These are phyloP conservation scores for Catocala fraxini DNA, from an alignment of 2,888 invertebrate species.

Conservation along the genomic window DNA sequence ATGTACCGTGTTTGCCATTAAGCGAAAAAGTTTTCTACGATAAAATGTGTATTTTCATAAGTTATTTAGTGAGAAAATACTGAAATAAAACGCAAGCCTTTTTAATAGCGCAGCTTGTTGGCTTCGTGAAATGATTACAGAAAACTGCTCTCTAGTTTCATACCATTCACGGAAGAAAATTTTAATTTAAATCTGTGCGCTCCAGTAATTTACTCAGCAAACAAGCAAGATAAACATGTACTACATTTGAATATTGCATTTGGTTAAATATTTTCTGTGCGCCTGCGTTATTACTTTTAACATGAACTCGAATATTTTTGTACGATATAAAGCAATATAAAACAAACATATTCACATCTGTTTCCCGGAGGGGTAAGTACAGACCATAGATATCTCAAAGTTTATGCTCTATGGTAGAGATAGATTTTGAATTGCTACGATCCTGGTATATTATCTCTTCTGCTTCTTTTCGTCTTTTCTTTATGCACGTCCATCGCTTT, in stretches of 20 bases:
- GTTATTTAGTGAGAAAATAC: slow-evolving; percentile 31
- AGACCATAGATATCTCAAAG: too few species aligned
- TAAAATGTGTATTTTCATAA: slow-evolving; percentile 19
- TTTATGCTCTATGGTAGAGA: too few species aligned
- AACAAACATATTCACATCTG: too few species aligned
- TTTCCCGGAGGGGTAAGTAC: too few species aligned
- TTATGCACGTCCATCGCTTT: too few species aligned
- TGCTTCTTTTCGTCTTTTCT: too few species aligned
- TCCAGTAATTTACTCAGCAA: slow-evolving; percentile 36
- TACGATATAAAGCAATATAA: too few species aligned
- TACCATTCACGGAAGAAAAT: slow-evolving; percentile 47
- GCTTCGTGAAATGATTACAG: slow-evolving; percentile 52
- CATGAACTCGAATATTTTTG: too few species aligned
- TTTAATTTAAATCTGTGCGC: slow-evolving; percentile 50
- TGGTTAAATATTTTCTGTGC: too few species aligned
- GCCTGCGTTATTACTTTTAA: too few species aligned
- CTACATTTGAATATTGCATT: slow-evolving; percentile 2
- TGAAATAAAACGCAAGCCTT: slow-evolving; percentile 43
- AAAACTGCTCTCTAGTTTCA: slow-evolving; percentile 56
- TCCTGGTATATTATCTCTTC: too few species aligned
- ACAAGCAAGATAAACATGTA: slow-evolving; percentile 31
- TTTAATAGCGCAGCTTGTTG: slow-evolving; percentile 53
- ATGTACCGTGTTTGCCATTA: not conserved
- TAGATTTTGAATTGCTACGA: too few species aligned
- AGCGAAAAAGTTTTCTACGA: slow-evolving; percentile 5